Percentiles rank a stretch among this genome's conserved stretches.
phyloP scores from a whole-genome alignment of 2,113 vertebrate genomes.

The Elaphurus davidianus region DNA sequence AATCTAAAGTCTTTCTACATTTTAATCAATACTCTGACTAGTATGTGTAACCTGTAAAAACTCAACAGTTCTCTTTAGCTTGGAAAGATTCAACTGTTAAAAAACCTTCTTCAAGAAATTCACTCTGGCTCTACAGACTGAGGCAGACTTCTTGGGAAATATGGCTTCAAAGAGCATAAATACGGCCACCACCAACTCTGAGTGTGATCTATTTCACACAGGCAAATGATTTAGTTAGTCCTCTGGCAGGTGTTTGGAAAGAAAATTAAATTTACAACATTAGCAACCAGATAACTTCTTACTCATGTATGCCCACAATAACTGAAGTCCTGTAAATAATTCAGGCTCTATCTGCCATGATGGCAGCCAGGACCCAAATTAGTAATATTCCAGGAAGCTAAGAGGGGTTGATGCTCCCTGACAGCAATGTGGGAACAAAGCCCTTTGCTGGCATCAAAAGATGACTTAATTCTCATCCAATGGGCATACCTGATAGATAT shows the following conservation, averaged over 20 bases:
- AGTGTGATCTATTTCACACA: conserved; percentile 31
- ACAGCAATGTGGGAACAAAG: neutral
- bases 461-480: conserved; percentile 26
- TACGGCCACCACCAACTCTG: neutral
- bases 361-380: conserved; percentile 11
- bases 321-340: conserved; percentile 39
- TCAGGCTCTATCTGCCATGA: neutral
- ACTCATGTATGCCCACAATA: neutral
- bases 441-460: conserved; percentile 36
- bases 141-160: neutral
- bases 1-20: neutral
- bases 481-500: conserved; percentile 20
- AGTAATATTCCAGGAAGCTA: neutral
- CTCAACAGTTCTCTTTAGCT: neutral
- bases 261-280: conserved; percentile 64
- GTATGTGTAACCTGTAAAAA: neutral
- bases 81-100: neutral
- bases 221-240: conserved; percentile 53
- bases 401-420: neutral
- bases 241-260: conserved; percentile 60
- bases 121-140: neutral
- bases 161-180: conserved; percentile 30
- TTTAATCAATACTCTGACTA: conserved; percentile 4
- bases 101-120: neutral
- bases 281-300: conserved; percentile 42